phyloP scores from a whole-genome alignment of 2,797 vertebrate genomes.

The Phalloptychus januarius region DNA sequence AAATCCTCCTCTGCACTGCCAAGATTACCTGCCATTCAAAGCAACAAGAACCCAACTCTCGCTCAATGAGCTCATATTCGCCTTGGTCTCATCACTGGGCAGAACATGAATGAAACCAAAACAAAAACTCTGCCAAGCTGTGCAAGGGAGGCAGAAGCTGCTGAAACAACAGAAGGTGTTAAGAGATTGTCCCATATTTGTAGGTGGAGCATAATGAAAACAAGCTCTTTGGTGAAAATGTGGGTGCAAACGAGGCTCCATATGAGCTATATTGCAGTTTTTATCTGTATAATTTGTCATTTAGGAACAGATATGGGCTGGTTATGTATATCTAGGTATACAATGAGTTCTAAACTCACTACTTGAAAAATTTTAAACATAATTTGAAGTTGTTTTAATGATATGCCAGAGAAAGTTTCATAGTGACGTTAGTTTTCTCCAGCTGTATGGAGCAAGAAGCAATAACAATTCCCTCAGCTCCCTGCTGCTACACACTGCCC shows the following conservation, averaged over 20 bases:
- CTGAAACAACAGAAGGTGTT: not conserved
- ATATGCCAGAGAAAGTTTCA: not conserved
- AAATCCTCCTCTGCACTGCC: constrained; percentile 85
- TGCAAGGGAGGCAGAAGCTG: not conserved
- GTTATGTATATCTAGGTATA: not conserved
- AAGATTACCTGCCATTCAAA: constrained; percentile 93
- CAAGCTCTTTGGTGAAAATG: not conserved
- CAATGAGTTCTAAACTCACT: not conserved
- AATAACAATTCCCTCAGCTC: not conserved
- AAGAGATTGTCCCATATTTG: not conserved
- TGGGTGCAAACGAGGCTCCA: not conserved
- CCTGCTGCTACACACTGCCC: not conserved
- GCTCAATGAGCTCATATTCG: constrained; percentile 87
- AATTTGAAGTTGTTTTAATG: not conserved
- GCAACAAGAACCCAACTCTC: constrained; percentile 71
- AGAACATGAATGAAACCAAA: constrained; percentile 12
- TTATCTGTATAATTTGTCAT: not conserved
- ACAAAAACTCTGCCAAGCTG: not conserved
- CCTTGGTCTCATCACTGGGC: constrained; percentile 92
- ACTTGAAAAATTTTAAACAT: not conserved
- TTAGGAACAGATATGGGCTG: not conserved
- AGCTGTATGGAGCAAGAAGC: not conserved
- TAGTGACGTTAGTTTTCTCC: not conserved
- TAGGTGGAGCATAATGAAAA: not conserved
- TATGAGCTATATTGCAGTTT: not conserved